Conservation (phyloP, 2,113 vertebrate species). For the Aphyosemion australe region DNA sequence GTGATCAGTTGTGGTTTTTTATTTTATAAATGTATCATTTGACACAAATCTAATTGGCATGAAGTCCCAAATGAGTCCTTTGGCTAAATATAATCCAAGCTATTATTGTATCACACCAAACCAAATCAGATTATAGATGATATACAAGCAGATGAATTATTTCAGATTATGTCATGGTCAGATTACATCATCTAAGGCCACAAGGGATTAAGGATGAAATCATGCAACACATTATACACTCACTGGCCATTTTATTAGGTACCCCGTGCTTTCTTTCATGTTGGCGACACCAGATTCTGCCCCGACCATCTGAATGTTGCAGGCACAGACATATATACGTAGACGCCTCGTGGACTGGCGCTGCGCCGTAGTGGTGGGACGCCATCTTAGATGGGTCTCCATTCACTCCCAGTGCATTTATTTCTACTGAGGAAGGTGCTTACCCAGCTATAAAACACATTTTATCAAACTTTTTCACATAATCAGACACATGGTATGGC, state of each 20-base stretch:
- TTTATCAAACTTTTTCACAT: no score
- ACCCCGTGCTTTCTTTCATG: no score
- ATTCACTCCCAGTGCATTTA: no score
- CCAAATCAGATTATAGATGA: slow-evolving; percentile 11
- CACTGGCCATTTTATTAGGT: background rate
- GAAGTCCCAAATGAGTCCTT: background rate
- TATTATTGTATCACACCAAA: background rate
- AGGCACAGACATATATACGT: no score
- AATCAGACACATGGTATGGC: no score
- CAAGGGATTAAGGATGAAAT: background rate
- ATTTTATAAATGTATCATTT: background rate
- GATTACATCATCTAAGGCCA: slow-evolving; percentile 11
- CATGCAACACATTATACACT: background rate
- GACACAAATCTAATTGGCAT: background rate
- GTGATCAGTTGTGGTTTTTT: background rate
- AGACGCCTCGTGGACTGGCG: no score
- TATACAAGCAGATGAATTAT: slow-evolving; percentile 22
- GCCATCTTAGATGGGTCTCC: no score
- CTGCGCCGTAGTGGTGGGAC: no score
- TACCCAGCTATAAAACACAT: no score
- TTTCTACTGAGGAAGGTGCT: no score
- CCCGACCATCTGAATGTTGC: no score
- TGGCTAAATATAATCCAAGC: background rate
- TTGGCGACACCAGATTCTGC: no score
- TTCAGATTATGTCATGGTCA: slow-evolving; percentile 16